Percentiles rank a stretch among this genome's conserved stretches.
Evolutionary conservation across 2,113 vertebrate species (phyloP).

Genomic region (Brienomyrus longianalis): DNA sequence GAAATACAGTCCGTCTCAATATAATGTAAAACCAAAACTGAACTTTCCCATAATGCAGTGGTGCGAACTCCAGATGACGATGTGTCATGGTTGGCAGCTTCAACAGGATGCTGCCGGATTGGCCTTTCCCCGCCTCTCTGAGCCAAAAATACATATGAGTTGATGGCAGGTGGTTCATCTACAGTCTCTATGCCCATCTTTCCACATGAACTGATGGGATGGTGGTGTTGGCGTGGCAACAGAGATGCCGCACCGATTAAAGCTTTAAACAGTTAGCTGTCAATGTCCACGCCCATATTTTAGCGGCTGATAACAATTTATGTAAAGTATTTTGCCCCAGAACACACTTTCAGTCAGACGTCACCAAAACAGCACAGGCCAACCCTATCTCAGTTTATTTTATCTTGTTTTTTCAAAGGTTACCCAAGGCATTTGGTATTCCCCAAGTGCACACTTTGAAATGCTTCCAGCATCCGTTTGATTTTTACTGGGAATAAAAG

Average conservation of each 20-base stretch:
- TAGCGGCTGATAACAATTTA: not conserved
- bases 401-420: not conserved
- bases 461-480: constrained; percentile 48
- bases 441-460: constrained; percentile 43
- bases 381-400: not conserved
- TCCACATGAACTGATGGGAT: not conserved
- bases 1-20: not conserved
- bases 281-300: not conserved
- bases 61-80: not conserved
- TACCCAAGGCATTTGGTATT: constrained; percentile 24
- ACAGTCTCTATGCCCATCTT: not conserved
- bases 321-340: not conserved
- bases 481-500: constrained; percentile 29
- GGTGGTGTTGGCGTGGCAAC: not conserved
- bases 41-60: not conserved
- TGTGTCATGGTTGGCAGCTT: not conserved
- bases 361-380: not conserved
- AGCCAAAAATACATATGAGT: not conserved
- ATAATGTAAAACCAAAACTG: not conserved
- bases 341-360: not conserved
- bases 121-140: not conserved
- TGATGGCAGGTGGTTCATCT: not conserved
- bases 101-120: not conserved
- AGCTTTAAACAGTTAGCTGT: not conserved
- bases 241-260: not conserved